These are phyloP conservation scores for Acrobasis consociella DNA, from an alignment of 2,888 invertebrate genomes.

Conservation along the genomic window DNA sequence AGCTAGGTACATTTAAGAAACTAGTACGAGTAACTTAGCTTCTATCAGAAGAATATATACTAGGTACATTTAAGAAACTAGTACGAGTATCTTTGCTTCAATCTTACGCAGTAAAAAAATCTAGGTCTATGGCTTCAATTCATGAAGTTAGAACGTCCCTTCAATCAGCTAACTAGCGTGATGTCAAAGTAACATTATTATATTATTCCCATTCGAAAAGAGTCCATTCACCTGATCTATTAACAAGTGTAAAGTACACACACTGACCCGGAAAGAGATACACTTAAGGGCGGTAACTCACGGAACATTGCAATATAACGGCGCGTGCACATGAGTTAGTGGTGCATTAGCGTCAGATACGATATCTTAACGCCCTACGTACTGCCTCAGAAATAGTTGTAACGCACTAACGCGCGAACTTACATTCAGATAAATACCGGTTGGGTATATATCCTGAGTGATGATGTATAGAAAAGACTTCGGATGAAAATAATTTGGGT, in stretches of 20 bases:
- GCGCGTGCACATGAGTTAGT: slow-evolving; percentile 75
- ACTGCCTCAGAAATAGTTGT: slow-evolving; percentile 60
- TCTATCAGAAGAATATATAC: too few relatives aligned
- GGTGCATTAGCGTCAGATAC: slow-evolving; percentile 77
- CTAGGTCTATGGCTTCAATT: too few relatives aligned
- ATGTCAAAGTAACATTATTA: too few relatives aligned
- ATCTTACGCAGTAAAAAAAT: too few relatives aligned
- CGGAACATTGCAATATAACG: slow-evolving; percentile 56
- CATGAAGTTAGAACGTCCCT: too few relatives aligned
- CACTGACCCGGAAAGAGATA: slow-evolving; percentile 32
- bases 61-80: too few relatives aligned
- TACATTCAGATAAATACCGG: slow-evolving; percentile 51
- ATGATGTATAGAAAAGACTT: background rate
- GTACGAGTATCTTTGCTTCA: too few relatives aligned
- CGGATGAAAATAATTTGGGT: background rate
- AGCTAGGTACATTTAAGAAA: too few relatives aligned
- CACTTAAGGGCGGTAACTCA: slow-evolving; percentile 53
- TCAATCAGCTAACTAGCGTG: too few relatives aligned
- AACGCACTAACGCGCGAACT: slow-evolving; percentile 45
- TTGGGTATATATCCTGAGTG: slow-evolving; percentile 26
- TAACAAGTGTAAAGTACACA: slow-evolving; percentile 20
- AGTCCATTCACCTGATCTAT: background rate
- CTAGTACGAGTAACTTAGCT: too few relatives aligned
- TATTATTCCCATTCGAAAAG: background rate
- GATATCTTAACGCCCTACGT: slow-evolving; percentile 70